These are phyloP conservation scores for Machaerirhynchus nigripectus DNA, from an alignment of 2,113 vertebrate species.

Conservation along the genomic window DNA sequence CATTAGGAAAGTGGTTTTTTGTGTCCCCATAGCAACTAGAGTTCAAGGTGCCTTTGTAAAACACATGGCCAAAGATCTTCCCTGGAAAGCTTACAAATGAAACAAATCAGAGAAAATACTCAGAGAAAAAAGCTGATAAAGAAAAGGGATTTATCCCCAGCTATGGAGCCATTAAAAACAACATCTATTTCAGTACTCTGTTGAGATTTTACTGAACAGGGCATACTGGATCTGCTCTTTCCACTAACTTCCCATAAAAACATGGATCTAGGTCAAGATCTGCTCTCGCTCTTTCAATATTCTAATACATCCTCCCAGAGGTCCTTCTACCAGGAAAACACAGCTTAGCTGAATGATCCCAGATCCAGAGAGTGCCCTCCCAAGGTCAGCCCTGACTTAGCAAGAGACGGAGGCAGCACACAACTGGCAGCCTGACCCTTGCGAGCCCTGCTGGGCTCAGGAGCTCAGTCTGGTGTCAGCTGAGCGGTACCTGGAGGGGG, in stretches of 20 bases:
- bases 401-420: not conserved
- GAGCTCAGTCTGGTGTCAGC: not conserved
- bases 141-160: not conserved
- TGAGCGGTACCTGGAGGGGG: not conserved
- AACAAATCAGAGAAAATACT: not conserved
- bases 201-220: not conserved
- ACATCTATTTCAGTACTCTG: not conserved
- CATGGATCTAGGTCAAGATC: not conserved
- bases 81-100: not conserved
- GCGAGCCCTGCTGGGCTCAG: not conserved
- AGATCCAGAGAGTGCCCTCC: not conserved
- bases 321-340: not conserved
- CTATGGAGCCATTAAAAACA: not conserved
- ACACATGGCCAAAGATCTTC: not conserved
- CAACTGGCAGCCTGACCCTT: not conserved
- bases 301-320: not conserved
- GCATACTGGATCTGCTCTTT: not conserved
- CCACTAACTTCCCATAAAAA: not conserved
- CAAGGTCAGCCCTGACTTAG: not conserved
- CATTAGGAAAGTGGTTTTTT: not conserved
- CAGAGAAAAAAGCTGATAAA: not conserved
- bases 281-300: not conserved
- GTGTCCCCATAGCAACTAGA: not conserved
- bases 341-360: not conserved
- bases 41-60: not conserved